Base-by-base conservation (phyloP, 2,888 invertebrate genomes). In the Sinotaia quadrata region DNA sequence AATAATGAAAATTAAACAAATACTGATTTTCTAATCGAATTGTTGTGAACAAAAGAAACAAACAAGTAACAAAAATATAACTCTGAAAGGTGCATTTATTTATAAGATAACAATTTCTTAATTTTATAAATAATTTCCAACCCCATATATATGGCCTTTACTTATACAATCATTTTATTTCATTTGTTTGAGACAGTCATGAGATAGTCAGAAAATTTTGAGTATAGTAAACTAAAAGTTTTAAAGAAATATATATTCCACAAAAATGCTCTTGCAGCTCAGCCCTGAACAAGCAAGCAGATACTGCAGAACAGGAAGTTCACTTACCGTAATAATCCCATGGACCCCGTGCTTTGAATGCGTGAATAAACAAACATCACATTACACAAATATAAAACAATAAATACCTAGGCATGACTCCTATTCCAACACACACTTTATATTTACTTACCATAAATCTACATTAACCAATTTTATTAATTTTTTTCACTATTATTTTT, bases 281-380 rank as follows among this genome's bases (percentile, higher is more conserved):
- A 47, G 12, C 47, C 47, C n/a, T 41, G n/a, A 21, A 56, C 37
- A 33, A 37, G 12, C 29, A 37, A 37, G 59, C 59, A 7, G 29
- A 51, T 36, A 24, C 24, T 21, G 41, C 24, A 12, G n/a, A 21
- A 33, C 52, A 58, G 67, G 56, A 65, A 65, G 56, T 71, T 67
- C 70, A 96, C 97, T 96, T 95, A 97, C 97, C 97, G 95, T 97
- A 97, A 92, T 97, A 97, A 92, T 96, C 97, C 92, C 96, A 95
- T 90, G 96, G 96, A 91, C 96, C 96, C 95, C 82, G 80, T 73
- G 78, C 83, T 83, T 76, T 58, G 72, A 63, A 54, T 67, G 72
- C 70, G 74, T 65, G 65, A 65, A 65, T 56, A 65, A 37, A 65
- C 12, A 33, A 27, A 24, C 33, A 31, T 7, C 24, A 24, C 5